Conservation (phyloP, 2,113 vertebrate species). For the Solea solea region DNA sequence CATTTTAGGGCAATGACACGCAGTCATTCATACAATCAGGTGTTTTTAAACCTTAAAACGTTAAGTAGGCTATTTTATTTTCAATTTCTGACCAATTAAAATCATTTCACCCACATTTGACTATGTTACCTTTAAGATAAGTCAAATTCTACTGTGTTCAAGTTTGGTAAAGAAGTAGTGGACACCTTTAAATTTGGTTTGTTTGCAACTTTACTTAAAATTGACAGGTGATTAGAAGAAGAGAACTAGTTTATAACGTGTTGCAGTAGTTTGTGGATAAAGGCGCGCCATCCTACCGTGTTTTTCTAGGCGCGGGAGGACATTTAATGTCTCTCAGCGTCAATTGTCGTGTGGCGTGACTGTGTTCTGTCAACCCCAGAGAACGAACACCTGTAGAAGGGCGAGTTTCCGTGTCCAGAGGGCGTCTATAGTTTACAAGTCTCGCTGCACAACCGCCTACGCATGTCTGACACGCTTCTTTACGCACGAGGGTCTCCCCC, state of each 20-base stretch:
- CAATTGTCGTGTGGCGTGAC: slow-evolving; percentile 4
- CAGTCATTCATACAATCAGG: no score
- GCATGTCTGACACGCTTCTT: slow-evolving; percentile 63
- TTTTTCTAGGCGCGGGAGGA: neutral
- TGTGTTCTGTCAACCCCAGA: neutral
- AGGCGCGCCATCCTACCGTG: neutral
- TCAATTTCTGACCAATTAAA: no score
- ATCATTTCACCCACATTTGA: no score
- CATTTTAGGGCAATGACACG: no score
- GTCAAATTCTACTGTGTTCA: no score
- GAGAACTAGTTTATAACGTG: neutral
- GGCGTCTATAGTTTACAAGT: slow-evolving; percentile 31
- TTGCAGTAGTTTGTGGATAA: neutral
- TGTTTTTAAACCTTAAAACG: no score
- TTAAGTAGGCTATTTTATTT: no score
- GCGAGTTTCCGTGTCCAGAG: neutral
- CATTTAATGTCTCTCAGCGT: slow-evolving; percentile 16
- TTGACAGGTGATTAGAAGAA: neutral
- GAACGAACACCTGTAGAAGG: neutral
- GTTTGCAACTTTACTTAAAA: neutral
- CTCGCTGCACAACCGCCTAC: slow-evolving; percentile 43
- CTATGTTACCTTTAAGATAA: no score
- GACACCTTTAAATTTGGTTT: no score
- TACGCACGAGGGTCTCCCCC: slow-evolving; percentile 72
- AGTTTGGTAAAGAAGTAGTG: no score